A percentile compares a stretch with the other conserved stretches of the same genome.
Conservation (phyloP, 2,797 vertebrate species). For the Pseudochaenichthys georgianus region DNA sequence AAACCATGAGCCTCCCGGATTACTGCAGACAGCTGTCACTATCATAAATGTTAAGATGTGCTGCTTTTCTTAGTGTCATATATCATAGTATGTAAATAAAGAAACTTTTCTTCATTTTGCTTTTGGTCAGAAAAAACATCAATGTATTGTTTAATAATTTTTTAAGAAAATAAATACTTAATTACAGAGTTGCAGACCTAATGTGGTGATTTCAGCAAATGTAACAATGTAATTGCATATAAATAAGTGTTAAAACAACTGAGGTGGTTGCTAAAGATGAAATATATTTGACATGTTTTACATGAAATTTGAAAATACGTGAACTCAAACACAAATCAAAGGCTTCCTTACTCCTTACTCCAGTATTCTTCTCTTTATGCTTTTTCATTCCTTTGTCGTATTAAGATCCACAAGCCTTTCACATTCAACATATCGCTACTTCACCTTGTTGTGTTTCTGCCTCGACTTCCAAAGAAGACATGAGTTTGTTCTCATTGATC, state of each 20-base stretch:
- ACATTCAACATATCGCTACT: neutral
- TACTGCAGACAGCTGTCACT: too few relatives aligned
- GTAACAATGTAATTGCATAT: neutral
- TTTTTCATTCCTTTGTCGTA: neutral
- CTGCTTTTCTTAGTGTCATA: neutral
- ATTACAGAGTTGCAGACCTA: too few relatives aligned
- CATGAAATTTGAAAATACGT: neutral
- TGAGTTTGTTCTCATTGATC: slow-evolving; percentile 29
- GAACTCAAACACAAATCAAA: neutral
- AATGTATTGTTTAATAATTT: too few relatives aligned
- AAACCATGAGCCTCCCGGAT: too few relatives aligned
- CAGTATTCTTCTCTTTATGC: neutral
- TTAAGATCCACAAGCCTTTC: neutral
- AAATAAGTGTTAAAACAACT: neutral
- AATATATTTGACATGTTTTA: neutral
- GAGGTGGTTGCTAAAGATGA: neutral
- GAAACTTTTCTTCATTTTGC: neutral
- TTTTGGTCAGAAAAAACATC: neutral
- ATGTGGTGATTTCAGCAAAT: neutral
- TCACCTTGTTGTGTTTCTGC: neutral
- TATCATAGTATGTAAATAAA: too few relatives aligned
- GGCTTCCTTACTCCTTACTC: neutral
- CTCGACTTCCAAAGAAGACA: neutral
- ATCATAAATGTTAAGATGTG: neutral
- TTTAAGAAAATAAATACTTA: too few relatives aligned